Base-by-base conservation (phyloP, 2,888 invertebrate species). In the Leucoptera coffeella region DNA sequence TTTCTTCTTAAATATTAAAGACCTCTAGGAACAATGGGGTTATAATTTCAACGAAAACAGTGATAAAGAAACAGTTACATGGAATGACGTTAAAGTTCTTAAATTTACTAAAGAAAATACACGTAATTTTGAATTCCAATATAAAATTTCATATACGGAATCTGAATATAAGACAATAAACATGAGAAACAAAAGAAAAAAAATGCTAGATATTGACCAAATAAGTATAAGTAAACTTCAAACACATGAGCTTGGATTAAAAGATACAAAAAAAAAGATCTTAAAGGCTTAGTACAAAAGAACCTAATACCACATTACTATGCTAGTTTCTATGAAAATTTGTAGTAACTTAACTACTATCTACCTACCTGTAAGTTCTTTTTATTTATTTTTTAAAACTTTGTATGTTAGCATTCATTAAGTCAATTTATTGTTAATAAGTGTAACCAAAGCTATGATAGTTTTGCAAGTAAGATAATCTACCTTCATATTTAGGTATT, bases 171-270 rank as follows among this genome's bases (percentile, higher is more conserved):
- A 7, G 7, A 20, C 14, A 20, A 21, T 34, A 3, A 12, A 30
- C 11, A 31, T 31, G 21, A 24, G 35, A 14, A 32, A 30, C 11
- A 35, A 35, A 32, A 12, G 32, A 13, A 35, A 33, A 21, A 32
- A 31, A 25, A 35, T 33, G 33, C 15, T 10, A 5, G n/a, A 4
- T 11, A 3, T 21, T 7, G 11, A 19, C 14, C 27, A 28, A 22
- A 29, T 33, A 14, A 23, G 21, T 4, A 4, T 27, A 8, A 27
- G 15, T 11, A 28, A 29, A 13, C 24, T 26, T 20, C 30, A 28
- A 15, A 14, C 22, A 14, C 23, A 29, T 14, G 8, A 28, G 10
- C 23, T 27, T 17, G 8, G 30, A 24, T 19, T 33, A 27, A 23
- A 22, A 13, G 4, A 25, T 15, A 12, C 14, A 33, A 31, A 20